A percentile compares a stretch with the other conserved stretches of the same genome.
phyloP scores from a whole-genome alignment of 2,797 vertebrate species.

The Gila robusta region DNA sequence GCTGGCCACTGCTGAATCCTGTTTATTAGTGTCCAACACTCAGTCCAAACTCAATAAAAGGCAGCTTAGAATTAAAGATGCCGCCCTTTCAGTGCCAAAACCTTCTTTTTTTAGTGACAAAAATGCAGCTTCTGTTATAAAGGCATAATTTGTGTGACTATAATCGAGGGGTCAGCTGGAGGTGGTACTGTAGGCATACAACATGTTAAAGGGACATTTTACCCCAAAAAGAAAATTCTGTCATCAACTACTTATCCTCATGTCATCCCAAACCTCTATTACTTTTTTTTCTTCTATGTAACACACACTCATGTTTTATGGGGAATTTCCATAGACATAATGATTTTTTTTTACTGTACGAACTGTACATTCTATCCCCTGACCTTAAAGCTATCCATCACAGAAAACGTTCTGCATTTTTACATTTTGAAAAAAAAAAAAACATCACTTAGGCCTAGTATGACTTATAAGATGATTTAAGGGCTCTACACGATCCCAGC shows the following conservation, averaged over 20 bases:
- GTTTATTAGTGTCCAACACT: constrained; percentile 63
- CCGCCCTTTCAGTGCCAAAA: constrained; percentile 35
- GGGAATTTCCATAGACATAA: neutral
- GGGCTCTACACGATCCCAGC: too few relatives aligned
- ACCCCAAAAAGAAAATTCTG: neutral
- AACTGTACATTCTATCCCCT: neutral
- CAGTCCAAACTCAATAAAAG: constrained; percentile 51
- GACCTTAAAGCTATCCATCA: neutral
- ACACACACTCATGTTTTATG: neutral
- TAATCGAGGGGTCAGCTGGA: constrained; percentile 36
- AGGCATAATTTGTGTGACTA: constrained; percentile 47
- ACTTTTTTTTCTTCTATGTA: too few relatives aligned
- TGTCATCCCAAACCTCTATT: neutral
- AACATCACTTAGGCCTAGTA: too few relatives aligned
- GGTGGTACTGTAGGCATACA: neutral
- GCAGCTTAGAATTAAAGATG: constrained; percentile 53
- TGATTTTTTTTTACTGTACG: neutral
- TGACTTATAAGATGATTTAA: too few relatives aligned
- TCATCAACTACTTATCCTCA: neutral
- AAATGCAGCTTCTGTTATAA: constrained; percentile 41
- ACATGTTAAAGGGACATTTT: neutral
- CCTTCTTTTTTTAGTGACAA: constrained; percentile 28
- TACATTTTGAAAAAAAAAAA: too few relatives aligned
- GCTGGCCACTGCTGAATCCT: constrained; percentile 47
- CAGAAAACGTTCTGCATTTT: neutral